Evolutionary conservation across 1,140 invertebrate species (phyloP).

Genomic region (Diuraphis noxia): DNA sequence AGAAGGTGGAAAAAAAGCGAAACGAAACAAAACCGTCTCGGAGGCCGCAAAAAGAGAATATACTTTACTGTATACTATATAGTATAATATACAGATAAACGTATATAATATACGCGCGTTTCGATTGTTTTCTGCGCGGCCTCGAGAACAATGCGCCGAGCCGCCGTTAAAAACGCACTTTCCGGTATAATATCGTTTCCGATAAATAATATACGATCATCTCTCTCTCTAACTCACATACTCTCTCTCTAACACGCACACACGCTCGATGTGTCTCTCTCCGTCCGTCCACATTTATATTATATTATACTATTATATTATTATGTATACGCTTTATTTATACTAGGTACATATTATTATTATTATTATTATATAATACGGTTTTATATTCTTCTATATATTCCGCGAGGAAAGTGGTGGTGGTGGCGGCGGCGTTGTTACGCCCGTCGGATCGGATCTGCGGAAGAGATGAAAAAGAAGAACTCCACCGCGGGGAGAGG

Average conservation of each 20-base stretch:
- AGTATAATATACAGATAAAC: neutral
- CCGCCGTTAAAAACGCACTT: constrained; percentile 14
- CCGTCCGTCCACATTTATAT: neutral
- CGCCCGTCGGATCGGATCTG: neutral
- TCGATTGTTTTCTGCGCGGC: constrained; percentile 18
- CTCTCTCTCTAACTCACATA: neutral
- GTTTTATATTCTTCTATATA: constrained; percentile 2
- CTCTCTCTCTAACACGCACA: too few relatives aligned
- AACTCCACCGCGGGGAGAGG: neutral
- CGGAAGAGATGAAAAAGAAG: constrained; percentile 5
- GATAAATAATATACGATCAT: constrained; percentile 10
- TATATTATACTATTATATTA: neutral
- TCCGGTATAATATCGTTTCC: constrained; percentile 17
- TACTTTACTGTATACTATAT: too few relatives aligned
- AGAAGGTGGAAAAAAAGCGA: neutral
- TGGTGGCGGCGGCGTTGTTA: neutral
- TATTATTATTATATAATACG: neutral
- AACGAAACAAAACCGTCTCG: neutral
- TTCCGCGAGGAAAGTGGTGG: neutral
- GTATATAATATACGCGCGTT: neutral
- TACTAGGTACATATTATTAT: neutral
- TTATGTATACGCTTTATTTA: neutral
- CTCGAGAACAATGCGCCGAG: constrained; percentile 7
- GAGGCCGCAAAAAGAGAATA: constrained; percentile 6
- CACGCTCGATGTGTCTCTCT: neutral